phyloP scores from a whole-genome alignment of 2,888 invertebrate species.

The Phyllotreta striolata region DNA sequence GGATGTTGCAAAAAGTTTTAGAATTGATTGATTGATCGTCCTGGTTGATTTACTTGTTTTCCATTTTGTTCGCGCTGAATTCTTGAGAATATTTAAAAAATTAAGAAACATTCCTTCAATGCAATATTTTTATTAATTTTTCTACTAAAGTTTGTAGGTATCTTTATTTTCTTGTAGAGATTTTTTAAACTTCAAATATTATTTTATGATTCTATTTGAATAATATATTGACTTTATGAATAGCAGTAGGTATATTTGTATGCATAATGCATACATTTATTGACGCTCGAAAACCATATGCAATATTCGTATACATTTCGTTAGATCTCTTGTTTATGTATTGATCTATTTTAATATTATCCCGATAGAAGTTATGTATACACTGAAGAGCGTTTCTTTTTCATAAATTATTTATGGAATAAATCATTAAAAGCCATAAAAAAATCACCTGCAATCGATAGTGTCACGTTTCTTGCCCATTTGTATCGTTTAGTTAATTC shows the following conservation, averaged over 20 bases:
- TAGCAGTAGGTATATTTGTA: slow-evolving; percentile 9
- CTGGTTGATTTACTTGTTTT: too few species aligned
- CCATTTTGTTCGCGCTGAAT: too few species aligned
- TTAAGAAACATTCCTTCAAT: too few species aligned
- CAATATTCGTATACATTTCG: slow-evolving; percentile 3
- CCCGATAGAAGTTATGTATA: neutral
- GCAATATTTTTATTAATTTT: too few species aligned
- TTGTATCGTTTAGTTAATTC: slow-evolving; percentile 12
- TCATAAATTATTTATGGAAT: neutral
- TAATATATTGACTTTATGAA: neutral
- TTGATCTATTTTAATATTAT: slow-evolving; percentile 9
- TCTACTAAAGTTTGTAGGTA: too few species aligned
- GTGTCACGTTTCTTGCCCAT: too few species aligned
- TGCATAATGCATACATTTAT: slow-evolving; percentile 5
- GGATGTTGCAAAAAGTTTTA: slow-evolving; percentile 12
- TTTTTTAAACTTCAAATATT: too few species aligned
- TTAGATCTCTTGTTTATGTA: slow-evolving; percentile 13
- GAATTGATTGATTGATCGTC: slow-evolving; percentile 24
- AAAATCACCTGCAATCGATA: too few species aligned
- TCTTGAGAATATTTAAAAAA: too few species aligned
- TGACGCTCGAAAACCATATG: neutral
- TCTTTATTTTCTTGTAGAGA: too few species aligned
- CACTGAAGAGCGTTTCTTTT: neutral
- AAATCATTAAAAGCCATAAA: too few species aligned
- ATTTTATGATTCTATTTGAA: too few species aligned